These are phyloP conservation scores for Amblyteles armatorius DNA, from an alignment of 2,888 invertebrate species.

Conservation along the genomic window DNA sequence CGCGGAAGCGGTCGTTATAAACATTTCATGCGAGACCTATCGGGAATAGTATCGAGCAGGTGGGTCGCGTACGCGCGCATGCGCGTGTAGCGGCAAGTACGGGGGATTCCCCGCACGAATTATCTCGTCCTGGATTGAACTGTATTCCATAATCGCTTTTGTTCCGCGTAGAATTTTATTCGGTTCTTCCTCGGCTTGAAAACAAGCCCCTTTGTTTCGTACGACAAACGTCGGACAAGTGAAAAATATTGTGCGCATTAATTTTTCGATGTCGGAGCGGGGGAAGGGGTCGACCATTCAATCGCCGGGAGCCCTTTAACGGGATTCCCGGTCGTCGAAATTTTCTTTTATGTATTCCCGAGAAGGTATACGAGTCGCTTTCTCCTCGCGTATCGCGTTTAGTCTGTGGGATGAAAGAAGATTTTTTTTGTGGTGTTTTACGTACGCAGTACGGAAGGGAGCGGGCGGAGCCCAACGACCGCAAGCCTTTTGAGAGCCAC, in stretches of 20 bases:
- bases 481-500: conserved; percentile 14
- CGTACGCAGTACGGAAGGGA: not conserved
- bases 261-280: not conserved
- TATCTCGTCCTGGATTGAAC: not conserved
- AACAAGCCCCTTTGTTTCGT: not conserved
- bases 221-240: not conserved
- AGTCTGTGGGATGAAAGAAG: conserved; percentile 12
- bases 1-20: conserved; percentile 29
- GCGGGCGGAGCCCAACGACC: not conserved
- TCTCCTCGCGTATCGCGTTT: conserved; percentile 5
- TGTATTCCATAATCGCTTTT: not conserved
- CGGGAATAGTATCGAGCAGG: conserved; percentile 32
- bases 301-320: conserved; percentile 12
- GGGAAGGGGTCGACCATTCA: not conserved
- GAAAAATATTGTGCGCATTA: not conserved
- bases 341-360: not conserved
- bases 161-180: not conserved
- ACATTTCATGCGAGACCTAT: conserved; percentile 41
- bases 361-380: conserved; percentile 6
- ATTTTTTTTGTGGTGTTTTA: conserved; percentile 13
- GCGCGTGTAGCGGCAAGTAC: not conserved
- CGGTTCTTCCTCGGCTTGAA: not conserved
- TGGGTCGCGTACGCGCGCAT: not conserved
- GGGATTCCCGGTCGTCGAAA: not conserved
- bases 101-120: conserved; percentile 1